Conservation (phyloP, 1,140 invertebrate species). For the Drosophila melanica region DNA sequence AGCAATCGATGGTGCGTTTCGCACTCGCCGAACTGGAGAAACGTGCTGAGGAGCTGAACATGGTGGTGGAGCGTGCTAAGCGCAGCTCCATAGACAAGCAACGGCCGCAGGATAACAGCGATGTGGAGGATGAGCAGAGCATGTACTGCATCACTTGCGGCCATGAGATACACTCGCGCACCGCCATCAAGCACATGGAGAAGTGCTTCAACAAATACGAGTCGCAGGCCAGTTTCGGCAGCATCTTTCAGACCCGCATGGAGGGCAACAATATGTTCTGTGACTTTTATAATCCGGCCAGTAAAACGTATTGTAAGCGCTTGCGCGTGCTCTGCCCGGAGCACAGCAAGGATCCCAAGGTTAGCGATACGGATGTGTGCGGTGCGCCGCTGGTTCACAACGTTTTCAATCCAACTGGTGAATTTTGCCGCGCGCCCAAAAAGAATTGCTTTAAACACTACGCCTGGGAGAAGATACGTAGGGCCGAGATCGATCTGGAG, state of each 20-base stretch:
- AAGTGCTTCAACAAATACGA: conserved; percentile 99
- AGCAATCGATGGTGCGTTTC: conserved; percentile 90
- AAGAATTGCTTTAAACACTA: conserved; percentile 96
- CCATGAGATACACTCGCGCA: conserved; percentile 94
- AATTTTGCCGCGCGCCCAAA: conserved; percentile 89
- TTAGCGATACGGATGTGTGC: conserved; percentile 93
- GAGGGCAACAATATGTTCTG: conserved; percentile 98
- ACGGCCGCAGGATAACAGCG: conserved; percentile 85
- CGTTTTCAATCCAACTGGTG: conserved; percentile 91
- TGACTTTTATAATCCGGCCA: conserved; percentile 96
- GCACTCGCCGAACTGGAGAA: conserved; percentile 91
- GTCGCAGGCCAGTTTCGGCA: conserved; percentile 98
- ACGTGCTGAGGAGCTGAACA: conserved; percentile 91
- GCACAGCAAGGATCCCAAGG: conserved; percentile 98
- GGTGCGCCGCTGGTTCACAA: conserved; percentile 95
- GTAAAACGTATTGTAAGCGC: conserved; percentile 97
- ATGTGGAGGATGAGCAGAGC: conserved; percentile 91
- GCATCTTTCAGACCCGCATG: conserved; percentile 96
- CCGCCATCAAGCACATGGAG: conserved; percentile 97
- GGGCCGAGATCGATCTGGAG: conserved; percentile 94
- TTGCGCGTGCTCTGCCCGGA: conserved; percentile 98
- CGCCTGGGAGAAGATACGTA: conserved; percentile 97
- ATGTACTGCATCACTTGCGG: conserved; percentile 99
- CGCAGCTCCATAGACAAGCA: conserved; percentile 87
- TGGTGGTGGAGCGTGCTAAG: conserved; percentile 91